phyloP scores from a whole-genome alignment of 2,797 vertebrate species.

The Limnodromus scolopaceus region DNA sequence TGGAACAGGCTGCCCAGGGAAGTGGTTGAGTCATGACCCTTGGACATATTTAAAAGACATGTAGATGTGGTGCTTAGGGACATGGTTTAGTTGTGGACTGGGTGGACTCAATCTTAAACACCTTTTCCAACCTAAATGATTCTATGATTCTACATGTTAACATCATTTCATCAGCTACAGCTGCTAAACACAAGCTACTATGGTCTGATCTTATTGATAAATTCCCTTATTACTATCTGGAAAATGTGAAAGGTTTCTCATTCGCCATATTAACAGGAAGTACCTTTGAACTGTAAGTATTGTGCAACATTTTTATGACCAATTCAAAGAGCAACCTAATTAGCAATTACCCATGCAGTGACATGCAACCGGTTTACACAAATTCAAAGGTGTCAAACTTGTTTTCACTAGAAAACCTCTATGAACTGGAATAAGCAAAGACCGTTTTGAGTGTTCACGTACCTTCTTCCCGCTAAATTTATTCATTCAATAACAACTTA shows the following conservation, averaged over 20 bases:
- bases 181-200: not conserved
- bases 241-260: not conserved
- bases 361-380: not conserved
- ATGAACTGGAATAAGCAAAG: not conserved
- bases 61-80: not conserved
- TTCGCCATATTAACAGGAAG: not conserved
- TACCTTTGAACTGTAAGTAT: not conserved
- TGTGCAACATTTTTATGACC: not conserved
- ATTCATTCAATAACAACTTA: not conserved
- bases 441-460: accelerated
- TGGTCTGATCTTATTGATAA: not conserved
- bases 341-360: not conserved
- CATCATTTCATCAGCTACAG: not conserved
- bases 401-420: not conserved
- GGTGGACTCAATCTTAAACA: not conserved
- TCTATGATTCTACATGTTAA: not conserved
- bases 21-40: not conserved
- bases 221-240: not conserved
- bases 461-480: not conserved
- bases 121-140: not conserved
- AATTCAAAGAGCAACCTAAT: not conserved
- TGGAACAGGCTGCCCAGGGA: not conserved
- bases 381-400: not conserved
- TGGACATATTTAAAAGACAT: not conserved
- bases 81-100: not conserved